Evolutionary conservation across 2,797 vertebrate genomes (phyloP).

Genomic region (Triplophysa yarkandensis): DNA sequence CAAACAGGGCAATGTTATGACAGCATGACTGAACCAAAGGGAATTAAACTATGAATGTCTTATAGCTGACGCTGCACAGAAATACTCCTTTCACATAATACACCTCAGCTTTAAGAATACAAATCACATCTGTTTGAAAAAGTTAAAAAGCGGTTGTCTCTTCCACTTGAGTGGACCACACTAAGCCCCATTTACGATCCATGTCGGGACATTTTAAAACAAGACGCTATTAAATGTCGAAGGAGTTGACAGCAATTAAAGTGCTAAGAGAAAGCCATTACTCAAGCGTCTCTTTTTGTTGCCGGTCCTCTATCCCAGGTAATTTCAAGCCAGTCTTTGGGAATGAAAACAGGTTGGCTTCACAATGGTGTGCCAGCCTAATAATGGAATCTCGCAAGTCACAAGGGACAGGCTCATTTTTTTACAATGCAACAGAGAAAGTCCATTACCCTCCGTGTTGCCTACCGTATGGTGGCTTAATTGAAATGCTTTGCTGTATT

Average conservation of each 20-base stretch:
- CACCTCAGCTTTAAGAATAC: not conserved
- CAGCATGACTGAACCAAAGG: not conserved
- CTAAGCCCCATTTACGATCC: constrained; percentile 13
- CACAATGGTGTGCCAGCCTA: constrained; percentile 65
- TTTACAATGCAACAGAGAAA: constrained; percentile 71
- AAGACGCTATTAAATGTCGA: constrained; percentile 40
- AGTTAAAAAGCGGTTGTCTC: constrained; percentile 1
- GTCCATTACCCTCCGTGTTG: constrained; percentile 73
- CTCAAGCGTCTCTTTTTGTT: constrained; percentile 49
- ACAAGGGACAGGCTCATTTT: constrained; percentile 67
- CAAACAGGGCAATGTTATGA: not conserved
- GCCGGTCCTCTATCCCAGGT: constrained; percentile 65
- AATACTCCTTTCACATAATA: not conserved
- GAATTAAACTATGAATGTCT: not conserved
- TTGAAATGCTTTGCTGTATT: constrained; percentile 69
- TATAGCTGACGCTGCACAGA: not conserved
- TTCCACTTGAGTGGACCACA: constrained; percentile 1
- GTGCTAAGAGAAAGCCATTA: constrained; percentile 52
- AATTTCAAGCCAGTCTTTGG: constrained; percentile 64
- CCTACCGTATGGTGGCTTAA: constrained; percentile 70
- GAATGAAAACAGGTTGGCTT: constrained; percentile 64
- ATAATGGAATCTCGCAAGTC: constrained; percentile 71
- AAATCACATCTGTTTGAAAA: not conserved
- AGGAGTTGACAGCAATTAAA: constrained; percentile 59
- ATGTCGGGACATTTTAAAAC: constrained; percentile 37